Percentiles rank a stretch among this genome's conserved stretches.
Conservation (phyloP, 1,140 invertebrate genomes). For the Cyphomyrmex costatus region DNA sequence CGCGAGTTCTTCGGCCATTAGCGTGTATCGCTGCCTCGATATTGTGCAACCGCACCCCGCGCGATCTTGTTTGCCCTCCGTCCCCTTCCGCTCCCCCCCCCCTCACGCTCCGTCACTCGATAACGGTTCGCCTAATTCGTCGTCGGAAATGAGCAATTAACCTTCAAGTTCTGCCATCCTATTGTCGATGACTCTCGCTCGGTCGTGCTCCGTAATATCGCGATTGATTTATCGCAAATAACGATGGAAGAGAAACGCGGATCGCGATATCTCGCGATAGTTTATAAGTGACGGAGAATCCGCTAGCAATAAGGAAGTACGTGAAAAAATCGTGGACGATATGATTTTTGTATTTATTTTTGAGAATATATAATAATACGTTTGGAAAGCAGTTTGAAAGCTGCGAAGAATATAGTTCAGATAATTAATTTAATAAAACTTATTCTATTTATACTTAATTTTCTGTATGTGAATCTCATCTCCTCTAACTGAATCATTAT, state of each 20-base stretch:
- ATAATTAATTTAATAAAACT: no score
- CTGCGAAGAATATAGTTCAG: background rate
- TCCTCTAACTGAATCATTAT: background rate
- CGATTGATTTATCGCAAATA: conserved; percentile 2
- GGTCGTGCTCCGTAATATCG: conserved; percentile 15
- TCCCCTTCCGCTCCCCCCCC: background rate
- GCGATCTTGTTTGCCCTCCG: conserved; percentile 45
- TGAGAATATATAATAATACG: background rate
- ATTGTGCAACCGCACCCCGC: conserved; percentile 46
- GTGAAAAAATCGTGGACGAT: background rate
- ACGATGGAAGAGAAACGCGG: background rate
- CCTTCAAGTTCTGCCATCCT: conserved; percentile 4
- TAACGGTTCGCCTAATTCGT: conserved; percentile 42
- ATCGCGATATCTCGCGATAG: background rate
- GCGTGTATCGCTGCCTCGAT: conserved; percentile 52
- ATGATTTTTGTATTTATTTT: conserved; percentile 4
- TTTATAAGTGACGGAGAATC: background rate
- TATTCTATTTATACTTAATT: no score
- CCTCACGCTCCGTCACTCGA: conserved; percentile 19
- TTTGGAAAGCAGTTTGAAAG: background rate
- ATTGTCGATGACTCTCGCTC: conserved; percentile 16
- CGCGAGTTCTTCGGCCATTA: conserved; percentile 61
- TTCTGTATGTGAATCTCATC: background rate
- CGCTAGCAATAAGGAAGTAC: no score
- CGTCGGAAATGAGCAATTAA: conserved; percentile 43